Conservation (phyloP, 2,888 invertebrate species). For the Erannis defoliaria region DNA sequence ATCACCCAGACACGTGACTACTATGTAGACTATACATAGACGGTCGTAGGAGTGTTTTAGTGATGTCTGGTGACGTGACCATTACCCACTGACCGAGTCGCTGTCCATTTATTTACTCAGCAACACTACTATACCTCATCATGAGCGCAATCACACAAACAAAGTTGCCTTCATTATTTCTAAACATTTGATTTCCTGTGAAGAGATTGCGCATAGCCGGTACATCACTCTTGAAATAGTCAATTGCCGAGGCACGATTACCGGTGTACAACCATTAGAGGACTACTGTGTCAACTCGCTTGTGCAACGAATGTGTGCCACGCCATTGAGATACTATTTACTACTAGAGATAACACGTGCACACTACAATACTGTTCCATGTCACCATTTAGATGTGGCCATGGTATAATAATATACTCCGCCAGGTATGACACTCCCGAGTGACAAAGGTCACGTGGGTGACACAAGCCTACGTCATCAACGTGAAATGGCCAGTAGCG, state of each 20-base stretch:
- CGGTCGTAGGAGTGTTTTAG: not conserved
- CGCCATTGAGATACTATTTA: not conserved
- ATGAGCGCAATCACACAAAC: conserved; percentile 47
- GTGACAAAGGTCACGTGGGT: no score
- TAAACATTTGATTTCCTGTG: no score
- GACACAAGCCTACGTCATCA: no score
- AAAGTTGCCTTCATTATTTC: conserved; percentile 55
- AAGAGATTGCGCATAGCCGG: conserved; percentile 31
- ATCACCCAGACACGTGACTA: not conserved
- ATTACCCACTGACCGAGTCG: not conserved
- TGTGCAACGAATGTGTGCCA: conserved; percentile 33
- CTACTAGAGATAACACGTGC: no score
- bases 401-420: no score
- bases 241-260: conserved; percentile 56
- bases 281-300: conserved; percentile 34
- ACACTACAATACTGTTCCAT: no score
- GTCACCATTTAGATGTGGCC: no score
- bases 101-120: not conserved
- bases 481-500: no score
- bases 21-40: no score
- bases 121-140: conserved; percentile 32
- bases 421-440: no score
- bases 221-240: conserved; percentile 48
- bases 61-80: not conserved
- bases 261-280: conserved; percentile 29